phyloP scores from a whole-genome alignment of 2,888 invertebrate species.

The Trisateles emortualis region DNA sequence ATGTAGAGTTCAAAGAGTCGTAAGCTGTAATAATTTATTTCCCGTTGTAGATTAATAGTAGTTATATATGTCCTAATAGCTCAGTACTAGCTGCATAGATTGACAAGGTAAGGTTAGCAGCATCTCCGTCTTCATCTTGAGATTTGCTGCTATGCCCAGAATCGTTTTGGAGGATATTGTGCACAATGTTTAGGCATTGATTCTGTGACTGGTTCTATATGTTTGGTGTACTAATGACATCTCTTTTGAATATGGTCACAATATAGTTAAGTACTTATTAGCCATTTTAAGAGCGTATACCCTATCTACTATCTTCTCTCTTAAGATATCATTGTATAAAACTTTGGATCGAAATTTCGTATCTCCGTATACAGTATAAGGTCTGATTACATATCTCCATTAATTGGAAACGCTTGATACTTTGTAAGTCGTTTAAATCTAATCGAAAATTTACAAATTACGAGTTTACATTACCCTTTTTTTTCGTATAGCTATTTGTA shows the following conservation, averaged over 20 bases:
- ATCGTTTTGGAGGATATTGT: too few relatives aligned
- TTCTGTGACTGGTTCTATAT: too few relatives aligned
- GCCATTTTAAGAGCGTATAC: not conserved
- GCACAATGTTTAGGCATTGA: too few relatives aligned
- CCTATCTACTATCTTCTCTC: not conserved
- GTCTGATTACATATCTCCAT: conserved; percentile 28
- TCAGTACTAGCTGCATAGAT: too few relatives aligned
- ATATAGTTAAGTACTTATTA: not conserved
- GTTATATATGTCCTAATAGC: too few relatives aligned
- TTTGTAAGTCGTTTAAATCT: conserved; percentile 4
- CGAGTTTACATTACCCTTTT: conserved; percentile 43
- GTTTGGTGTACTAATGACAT: not conserved
- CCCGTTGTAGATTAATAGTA: too few relatives aligned
- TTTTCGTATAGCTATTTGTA: conserved; percentile 40
- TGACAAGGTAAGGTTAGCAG: too few relatives aligned
- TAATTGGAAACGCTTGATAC: conserved; percentile 14
- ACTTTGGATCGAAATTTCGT: conserved; percentile 52
- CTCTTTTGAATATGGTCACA: too few relatives aligned
- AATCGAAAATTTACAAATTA: conserved; percentile 22
- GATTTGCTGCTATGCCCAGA: too few relatives aligned
- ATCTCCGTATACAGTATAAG: conserved; percentile 45
- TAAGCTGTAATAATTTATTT: too few relatives aligned
- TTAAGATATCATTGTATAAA: not conserved
- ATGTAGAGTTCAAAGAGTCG: too few relatives aligned
- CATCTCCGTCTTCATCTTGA: too few relatives aligned